These are phyloP conservation scores for Actinostola sp. DNA, from an alignment of 92 coral and sea anemone species.

Conservation along the genomic window DNA sequence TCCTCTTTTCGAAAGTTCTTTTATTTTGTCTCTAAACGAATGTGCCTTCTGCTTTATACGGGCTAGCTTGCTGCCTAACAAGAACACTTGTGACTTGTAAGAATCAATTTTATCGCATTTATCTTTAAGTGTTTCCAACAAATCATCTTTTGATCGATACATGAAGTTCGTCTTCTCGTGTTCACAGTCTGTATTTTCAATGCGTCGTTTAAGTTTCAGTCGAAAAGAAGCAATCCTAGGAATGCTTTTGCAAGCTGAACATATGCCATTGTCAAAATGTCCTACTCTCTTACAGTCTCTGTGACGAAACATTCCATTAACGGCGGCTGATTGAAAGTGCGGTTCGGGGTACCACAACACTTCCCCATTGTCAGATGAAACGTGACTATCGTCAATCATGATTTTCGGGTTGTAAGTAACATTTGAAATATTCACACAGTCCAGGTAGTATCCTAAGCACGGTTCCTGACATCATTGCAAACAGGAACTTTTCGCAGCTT, in stretches of 20 bases:
- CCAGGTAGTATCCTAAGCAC: constrained; percentile 27
- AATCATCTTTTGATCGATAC: constrained; percentile 15
- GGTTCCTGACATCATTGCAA: constrained; percentile 30
- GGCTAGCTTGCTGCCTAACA: no score
- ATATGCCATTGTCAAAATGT: constrained; percentile 24
- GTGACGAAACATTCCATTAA: constrained; percentile 43
- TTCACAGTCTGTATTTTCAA: constrained; percentile 15
- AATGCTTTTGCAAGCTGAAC: constrained; percentile 48
- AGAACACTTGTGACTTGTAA: no score
- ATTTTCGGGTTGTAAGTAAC: constrained; percentile 27
- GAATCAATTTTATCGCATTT: no score
- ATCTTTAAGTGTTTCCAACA: constrained; percentile 28
- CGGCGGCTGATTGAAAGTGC: constrained; percentile 17
- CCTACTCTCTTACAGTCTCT: constrained; percentile 37
- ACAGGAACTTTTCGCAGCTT: no score
- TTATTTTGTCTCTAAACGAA: no score
- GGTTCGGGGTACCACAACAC: constrained; percentile 44
- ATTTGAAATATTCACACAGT: constrained; percentile 27
- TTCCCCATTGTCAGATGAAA: constrained; percentile 38
- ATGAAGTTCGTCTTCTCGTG: constrained; percentile 19
- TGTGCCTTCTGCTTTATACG: no score
- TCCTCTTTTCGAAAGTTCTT: no score
- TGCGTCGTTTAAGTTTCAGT: constrained; percentile 31
- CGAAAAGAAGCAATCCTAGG: constrained; percentile 44
- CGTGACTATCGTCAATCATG: constrained; percentile 32